A percentile compares a stretch with the other conserved stretches of the same genome.
phyloP scores from a whole-genome alignment of 1,140 invertebrate genomes.

The Hycleus cichorii region DNA sequence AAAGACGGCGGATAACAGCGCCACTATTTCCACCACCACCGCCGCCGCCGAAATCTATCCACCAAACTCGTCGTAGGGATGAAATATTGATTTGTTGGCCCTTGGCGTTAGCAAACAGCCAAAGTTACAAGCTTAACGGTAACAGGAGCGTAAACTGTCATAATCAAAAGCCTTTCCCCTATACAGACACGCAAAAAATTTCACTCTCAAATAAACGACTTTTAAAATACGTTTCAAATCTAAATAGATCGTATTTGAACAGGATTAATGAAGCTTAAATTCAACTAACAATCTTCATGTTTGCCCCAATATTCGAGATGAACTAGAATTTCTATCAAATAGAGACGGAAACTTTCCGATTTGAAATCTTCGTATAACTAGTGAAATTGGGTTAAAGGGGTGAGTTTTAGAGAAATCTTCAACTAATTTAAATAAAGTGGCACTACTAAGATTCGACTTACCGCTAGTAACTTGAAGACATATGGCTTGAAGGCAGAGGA shows the following conservation, averaged over 20 bases:
- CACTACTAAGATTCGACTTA: constrained; percentile 37
- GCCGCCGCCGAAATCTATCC: too few relatives aligned
- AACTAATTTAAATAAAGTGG: too few relatives aligned
- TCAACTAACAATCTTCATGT: too few relatives aligned
- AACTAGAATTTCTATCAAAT: too few relatives aligned
- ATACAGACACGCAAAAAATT: background rate
- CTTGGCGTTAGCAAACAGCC: constrained; percentile 8
- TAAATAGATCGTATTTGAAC: too few relatives aligned
- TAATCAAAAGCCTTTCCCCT: background rate
- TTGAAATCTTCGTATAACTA: too few relatives aligned
- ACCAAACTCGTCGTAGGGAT: constrained; percentile 16
- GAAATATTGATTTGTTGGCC: constrained; percentile 37
- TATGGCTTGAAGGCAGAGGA: constrained; percentile 60
- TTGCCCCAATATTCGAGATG: too few relatives aligned
- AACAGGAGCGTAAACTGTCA: background rate
- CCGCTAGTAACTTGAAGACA: constrained; percentile 56
- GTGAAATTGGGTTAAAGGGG: too few relatives aligned
- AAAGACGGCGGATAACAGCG: constrained; percentile 8
- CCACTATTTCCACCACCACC: constrained; percentile 7
- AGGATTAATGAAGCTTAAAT: too few relatives aligned
- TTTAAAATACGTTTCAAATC: too few relatives aligned
- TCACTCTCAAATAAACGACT: background rate
- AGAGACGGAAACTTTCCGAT: too few relatives aligned
- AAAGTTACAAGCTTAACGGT: constrained; percentile 14
- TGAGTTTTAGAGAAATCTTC: too few relatives aligned